Conservation (phyloP, 2,797 vertebrate genomes). For the Hippoglossus hippoglossus region DNA sequence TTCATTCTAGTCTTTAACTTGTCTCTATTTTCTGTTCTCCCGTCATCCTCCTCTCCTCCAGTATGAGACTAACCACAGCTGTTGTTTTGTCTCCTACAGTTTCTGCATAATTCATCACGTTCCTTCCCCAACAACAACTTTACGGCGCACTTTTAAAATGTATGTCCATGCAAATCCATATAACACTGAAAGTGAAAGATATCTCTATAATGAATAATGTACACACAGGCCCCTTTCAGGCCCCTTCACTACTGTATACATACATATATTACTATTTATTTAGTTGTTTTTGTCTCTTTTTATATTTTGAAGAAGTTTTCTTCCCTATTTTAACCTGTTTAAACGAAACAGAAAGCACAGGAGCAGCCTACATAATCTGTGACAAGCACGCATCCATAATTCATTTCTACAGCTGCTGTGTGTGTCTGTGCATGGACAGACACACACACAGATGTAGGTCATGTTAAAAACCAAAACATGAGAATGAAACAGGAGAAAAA, state of each 20-base stretch:
- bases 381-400: slow-evolving; percentile 38
- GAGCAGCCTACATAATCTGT: slow-evolving; percentile 23
- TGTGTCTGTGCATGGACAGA: background rate
- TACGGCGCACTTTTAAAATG: too few relatives aligned
- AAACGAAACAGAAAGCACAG: background rate
- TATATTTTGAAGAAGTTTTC: background rate
- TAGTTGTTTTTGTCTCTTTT: background rate
- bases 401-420: slow-evolving; percentile 33
- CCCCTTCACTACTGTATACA: background rate
- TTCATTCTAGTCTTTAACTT: background rate
- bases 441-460: background rate
- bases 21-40: too few relatives aligned
- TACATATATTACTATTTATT: background rate
- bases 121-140: too few relatives aligned
- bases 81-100: slow-evolving; percentile 1
- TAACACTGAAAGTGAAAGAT: background rate
- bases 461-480: background rate
- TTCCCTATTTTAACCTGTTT: background rate
- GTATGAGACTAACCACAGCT: slow-evolving; percentile 3
- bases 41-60: background rate
- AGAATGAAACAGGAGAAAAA: background rate
- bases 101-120: slow-evolving; percentile 2
- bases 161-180: too few relatives aligned
- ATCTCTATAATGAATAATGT: slow-evolving; percentile 2
- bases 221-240: background rate